Conservation (phyloP, 2,113 vertebrate genomes). For the Cacatua alba region DNA sequence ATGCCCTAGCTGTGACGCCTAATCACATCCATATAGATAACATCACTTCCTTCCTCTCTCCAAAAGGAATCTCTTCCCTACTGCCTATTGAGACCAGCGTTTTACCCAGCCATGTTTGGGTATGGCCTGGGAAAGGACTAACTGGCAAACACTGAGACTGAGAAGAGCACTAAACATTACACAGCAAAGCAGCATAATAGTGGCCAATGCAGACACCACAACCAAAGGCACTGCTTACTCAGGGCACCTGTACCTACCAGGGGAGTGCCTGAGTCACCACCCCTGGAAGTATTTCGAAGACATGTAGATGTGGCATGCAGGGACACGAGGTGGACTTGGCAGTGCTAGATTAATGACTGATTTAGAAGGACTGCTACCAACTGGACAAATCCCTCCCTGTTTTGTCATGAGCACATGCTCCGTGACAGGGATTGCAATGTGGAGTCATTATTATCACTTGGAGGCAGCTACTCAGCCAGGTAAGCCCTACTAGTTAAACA, state of each 20-base stretch:
- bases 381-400: not conserved
- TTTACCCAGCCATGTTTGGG: not conserved
- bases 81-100: not conserved
- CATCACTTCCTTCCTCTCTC: not conserved
- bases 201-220: not conserved
- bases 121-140: not conserved
- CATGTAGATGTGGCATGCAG: accelerated
- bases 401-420: not conserved
- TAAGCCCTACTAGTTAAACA: not conserved
- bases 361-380: not conserved
- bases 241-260: not conserved
- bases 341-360: not conserved
- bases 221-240: not conserved
- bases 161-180: not conserved
- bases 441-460: not conserved
- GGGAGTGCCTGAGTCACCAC: not conserved
- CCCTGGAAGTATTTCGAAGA: not conserved
- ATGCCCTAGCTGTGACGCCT: not conserved
- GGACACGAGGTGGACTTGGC: not conserved
- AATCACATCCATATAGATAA: not conserved
- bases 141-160: not conserved
- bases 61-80: not conserved
- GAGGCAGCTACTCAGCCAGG: not conserved
- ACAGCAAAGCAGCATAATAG: not conserved
- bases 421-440: not conserved